Conservation (phyloP, 1,140 invertebrate species). For the Planococcus citri region DNA sequence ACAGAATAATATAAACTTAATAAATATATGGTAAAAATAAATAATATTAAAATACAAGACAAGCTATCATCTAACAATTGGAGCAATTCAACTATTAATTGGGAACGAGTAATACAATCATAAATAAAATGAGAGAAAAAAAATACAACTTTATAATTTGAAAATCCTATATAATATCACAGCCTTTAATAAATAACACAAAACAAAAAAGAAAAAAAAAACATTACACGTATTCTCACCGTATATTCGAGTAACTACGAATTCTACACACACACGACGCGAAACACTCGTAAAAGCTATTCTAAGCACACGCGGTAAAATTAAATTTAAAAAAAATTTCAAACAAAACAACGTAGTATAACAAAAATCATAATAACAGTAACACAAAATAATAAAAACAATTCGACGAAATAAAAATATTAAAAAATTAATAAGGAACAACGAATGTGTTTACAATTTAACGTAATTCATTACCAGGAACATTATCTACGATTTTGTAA, state of each 20-base stretch:
- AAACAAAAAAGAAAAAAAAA: too few relatives aligned
- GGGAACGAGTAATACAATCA: background rate
- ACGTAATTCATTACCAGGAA: background rate
- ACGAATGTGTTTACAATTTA: too few relatives aligned
- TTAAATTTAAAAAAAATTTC: background rate
- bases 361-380: background rate
- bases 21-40: background rate
- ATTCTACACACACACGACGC: too few relatives aligned
- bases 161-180: background rate
- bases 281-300: too few relatives aligned
- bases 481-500: too few relatives aligned
- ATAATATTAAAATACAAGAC: background rate
- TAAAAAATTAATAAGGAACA: constrained; percentile 4
- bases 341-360: background rate
- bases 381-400: background rate
- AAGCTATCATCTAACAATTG: background rate
- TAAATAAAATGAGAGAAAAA: background rate
- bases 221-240: too few relatives aligned
- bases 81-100: background rate
- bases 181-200: background rate
- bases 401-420: background rate
- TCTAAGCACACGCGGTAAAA: background rate
- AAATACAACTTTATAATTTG: background rate
- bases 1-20: background rate
- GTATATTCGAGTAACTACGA: too few relatives aligned